Conservation (phyloP, 2,113 vertebrate species). For the Noturus placidus region DNA sequence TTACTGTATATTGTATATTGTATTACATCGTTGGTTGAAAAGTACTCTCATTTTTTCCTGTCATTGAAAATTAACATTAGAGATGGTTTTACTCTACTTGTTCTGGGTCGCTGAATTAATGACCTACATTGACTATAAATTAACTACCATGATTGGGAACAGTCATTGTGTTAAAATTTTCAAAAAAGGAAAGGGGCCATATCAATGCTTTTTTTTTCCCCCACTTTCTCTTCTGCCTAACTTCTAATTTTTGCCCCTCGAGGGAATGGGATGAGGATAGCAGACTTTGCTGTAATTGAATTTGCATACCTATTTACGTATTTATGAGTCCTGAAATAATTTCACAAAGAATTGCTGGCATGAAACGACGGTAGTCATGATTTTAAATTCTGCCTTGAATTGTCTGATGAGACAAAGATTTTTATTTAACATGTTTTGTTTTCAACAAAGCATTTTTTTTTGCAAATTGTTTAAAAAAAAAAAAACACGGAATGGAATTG, state of each 20-base stretch:
- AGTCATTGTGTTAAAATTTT: conserved; percentile 17
- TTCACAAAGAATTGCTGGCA: conserved; percentile 68
- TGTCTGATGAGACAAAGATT: conserved; percentile 54
- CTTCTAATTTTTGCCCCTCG: conserved; percentile 56
- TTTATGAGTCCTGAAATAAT: conserved; percentile 62
- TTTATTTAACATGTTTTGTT: conserved; percentile 58
- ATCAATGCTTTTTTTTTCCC: conserved; percentile 58
- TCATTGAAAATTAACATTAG: background rate
- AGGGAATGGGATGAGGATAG: conserved; percentile 53
- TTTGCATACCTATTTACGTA: conserved; percentile 70
- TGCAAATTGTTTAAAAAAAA: conserved; percentile 37
- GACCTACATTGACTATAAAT: conserved; percentile 45
- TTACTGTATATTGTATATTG: background rate
- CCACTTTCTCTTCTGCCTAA: conserved; percentile 56
- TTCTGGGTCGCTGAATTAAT: conserved; percentile 41
- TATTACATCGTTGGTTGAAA: background rate
- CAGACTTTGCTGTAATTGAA: conserved; percentile 63
- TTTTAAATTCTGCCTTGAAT: conserved; percentile 61
- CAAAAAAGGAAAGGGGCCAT: conserved; percentile 38
- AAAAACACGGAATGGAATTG: background rate
- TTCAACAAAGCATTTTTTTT: conserved; percentile 53
- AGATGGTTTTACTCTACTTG: conserved; percentile 19
- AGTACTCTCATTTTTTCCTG: background rate
- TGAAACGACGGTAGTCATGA: conserved; percentile 63
- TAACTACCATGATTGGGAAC: conserved; percentile 35